Percentiles rank a stretch among this genome's conserved stretches.
phyloP scores from a whole-genome alignment of 1,140 invertebrate species.

The Orchestia grillus region DNA sequence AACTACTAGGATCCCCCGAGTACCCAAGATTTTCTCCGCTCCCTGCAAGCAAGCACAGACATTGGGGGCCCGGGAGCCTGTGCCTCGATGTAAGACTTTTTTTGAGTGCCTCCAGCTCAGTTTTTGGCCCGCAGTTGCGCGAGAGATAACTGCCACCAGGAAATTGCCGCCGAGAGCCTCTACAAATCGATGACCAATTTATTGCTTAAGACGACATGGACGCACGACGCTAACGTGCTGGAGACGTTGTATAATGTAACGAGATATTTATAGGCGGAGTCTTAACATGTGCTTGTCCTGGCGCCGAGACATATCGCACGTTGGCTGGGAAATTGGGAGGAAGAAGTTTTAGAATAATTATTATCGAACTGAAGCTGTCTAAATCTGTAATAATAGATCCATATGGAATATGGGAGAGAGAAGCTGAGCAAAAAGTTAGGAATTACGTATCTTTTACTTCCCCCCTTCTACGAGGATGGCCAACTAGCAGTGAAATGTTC shows the following conservation, averaged over 20 bases:
- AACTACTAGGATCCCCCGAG: not conserved
- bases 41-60: too few species aligned
- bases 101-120: not conserved
- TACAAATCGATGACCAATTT: constrained; percentile 1
- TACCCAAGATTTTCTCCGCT: not conserved
- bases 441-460: not conserved
- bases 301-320: not conserved
- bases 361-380: not conserved
- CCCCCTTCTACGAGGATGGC: not conserved
- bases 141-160: not conserved
- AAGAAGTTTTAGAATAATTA: not conserved
- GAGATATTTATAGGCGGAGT: not conserved
- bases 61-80: not conserved
- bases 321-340: not conserved
- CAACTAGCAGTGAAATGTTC: not conserved
- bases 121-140: not conserved
- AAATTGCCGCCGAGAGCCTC: not conserved
- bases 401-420: not conserved
- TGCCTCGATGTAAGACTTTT: not conserved
- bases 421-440: not conserved
- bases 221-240: not conserved
- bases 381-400: not conserved
- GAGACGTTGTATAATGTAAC: constrained; percentile 1
- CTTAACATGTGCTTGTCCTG: not conserved
- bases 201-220: not conserved